Conservation (phyloP, 2,888 invertebrate species). For the Tribolium freemani region DNA sequence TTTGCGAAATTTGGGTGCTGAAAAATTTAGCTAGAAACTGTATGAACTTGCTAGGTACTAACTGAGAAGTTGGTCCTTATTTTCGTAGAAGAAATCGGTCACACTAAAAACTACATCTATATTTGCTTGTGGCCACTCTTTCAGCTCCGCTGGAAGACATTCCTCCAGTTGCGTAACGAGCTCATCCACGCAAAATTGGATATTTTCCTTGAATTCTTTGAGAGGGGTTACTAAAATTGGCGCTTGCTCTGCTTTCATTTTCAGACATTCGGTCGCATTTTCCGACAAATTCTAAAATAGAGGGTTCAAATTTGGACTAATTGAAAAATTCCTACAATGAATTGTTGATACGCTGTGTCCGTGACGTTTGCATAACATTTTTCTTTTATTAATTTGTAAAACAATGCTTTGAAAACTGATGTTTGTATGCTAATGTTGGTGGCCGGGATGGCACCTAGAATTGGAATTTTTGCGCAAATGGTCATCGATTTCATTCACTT, state of each 20-base stretch:
- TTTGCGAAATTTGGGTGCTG: neutral
- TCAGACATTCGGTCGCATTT: neutral
- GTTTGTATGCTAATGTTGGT: neutral
- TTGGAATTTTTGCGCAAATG: neutral
- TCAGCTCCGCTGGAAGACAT: conserved; percentile 4
- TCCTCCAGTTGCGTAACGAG: conserved; percentile 1
- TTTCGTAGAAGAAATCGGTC: conserved; percentile 3
- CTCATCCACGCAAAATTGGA: neutral
- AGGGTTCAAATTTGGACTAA: neutral
- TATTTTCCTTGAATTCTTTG: conserved; percentile 3
- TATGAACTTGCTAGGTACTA: neutral
- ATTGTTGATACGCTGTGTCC: neutral
- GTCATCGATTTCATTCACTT: neutral
- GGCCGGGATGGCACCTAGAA: neutral
- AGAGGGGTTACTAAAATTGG: neutral
- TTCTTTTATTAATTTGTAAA: neutral
- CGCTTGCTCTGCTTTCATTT: neutral
- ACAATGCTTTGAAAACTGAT: neutral
- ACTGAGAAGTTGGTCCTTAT: conserved; percentile 13
- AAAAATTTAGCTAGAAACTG: neutral
- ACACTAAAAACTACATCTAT: neutral
- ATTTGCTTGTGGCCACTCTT: conserved; percentile 8
- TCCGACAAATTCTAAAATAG: neutral
- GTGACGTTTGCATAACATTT: neutral
- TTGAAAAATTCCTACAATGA: neutral